Evolutionary conservation across 2,888 invertebrate species (phyloP), one percentile per base, ranked within the genome.

Genomic region (Norana najaformis): DNA sequence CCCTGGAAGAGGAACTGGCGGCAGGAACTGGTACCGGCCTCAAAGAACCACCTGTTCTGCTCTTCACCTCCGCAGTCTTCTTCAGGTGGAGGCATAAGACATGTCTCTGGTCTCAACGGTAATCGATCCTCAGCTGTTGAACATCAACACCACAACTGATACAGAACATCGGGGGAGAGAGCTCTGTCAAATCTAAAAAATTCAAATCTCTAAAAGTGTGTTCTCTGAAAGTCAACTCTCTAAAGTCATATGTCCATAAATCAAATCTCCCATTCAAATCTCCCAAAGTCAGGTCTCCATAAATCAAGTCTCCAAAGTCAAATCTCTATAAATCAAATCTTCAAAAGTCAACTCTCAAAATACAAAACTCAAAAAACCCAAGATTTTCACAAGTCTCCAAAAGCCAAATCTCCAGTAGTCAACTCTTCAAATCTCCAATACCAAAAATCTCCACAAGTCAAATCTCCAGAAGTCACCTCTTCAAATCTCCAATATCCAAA

Each of bases 1-100:
- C 85, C 85, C 2, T 37, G 36, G 85, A 85, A 85, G 85, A 85
- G 36, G 85, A 85, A 85, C 36, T 36, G 85, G 30, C 35, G 36
- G 37, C 85, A 85, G 36, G 85, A 35, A 18, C 37, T 11, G 36
- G 35, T 35, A 6, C 23, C 36, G 0, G 35, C 36, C 35, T 37
- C 37, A 8, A 85, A 85, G 85, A 36, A 37, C 85, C 85, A 85
- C 36, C 85, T 85, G 85, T 85, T 85, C 85, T 85, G 85, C 85
- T 85, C 35, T 35, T 0, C 35, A 36, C 36, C 36, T 85, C 85
- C 85, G 85, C 85, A 85, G 36, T 85, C 85, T 35, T n/a, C 85
- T 18, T 36, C 85, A 36, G 85, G 85, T 85, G 85, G 85, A n/a
- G 85, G 85, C 85, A 85, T 35, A 11, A 35, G 30, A 16, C 85